These are phyloP conservation scores for Agrochola lychnidis DNA, from an alignment of 2,888 invertebrate genomes.

Conservation along the genomic window DNA sequence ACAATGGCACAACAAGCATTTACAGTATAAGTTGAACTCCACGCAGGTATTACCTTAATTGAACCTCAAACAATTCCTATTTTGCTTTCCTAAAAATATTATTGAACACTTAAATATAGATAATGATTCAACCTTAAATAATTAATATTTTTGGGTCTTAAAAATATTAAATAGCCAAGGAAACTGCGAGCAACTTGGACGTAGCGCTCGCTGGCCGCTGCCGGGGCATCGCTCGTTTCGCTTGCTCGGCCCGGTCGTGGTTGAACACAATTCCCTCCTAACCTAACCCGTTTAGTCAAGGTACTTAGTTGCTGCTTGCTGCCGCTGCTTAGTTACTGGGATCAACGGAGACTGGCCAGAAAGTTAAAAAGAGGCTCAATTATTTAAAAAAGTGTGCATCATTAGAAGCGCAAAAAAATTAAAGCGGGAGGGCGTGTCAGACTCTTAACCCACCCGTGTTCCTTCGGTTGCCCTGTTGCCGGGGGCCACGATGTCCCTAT, in stretches of 20 bases:
- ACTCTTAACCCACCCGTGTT: no score
- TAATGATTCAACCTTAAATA: no score
- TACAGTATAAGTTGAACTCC: not conserved
- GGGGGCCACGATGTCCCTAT: no score
- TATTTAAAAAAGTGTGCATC: not conserved
- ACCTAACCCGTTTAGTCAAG: not conserved
- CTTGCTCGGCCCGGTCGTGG: not conserved
- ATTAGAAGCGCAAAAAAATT: no score
- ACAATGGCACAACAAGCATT: not conserved
- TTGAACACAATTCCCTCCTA: not conserved
- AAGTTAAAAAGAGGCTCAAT: not conserved
- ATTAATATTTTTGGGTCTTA: not conserved
- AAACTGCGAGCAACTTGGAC: not conserved
- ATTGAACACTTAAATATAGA: not conserved
- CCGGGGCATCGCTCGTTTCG: not conserved
- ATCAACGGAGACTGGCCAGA: not conserved
- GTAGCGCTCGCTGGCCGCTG: not conserved
- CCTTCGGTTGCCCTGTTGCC: no score
- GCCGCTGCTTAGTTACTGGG: no score
- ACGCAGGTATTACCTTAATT: no score
- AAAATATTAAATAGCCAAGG: not conserved
- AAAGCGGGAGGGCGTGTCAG: no score
- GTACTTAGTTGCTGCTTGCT: not conserved
- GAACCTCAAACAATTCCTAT: not conserved
- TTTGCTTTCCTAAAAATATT: not conserved